Evolutionary conservation across 2,113 vertebrate species (phyloP).

Genomic region (Carassius carassius): DNA sequence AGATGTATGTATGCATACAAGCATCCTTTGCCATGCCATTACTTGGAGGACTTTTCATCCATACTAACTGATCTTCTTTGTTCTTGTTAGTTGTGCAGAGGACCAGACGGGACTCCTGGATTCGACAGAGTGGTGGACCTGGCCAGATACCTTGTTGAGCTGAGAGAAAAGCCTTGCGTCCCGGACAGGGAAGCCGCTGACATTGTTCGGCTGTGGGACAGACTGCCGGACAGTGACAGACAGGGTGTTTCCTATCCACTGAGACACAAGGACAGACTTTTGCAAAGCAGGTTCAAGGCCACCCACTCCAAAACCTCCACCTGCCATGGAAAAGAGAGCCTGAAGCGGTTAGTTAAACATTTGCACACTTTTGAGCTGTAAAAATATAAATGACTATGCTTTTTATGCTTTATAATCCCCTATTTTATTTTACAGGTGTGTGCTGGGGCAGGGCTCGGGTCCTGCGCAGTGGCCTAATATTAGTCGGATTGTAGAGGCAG

Average conservation of each 20-base stretch:
- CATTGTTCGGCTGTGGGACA: background rate
- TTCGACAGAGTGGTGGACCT: conserved; percentile 6
- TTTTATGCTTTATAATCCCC: background rate
- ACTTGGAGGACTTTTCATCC: background rate
- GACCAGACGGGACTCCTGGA: background rate
- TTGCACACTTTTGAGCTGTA: background rate
- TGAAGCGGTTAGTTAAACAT: background rate
- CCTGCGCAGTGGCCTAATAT: background rate
- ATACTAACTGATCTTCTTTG: background rate
- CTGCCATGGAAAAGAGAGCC: conserved; percentile 1
- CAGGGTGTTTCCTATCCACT: background rate
- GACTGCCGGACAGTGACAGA: conserved; percentile 3
- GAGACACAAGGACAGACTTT: background rate
- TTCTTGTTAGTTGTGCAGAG: conserved; percentile 5
- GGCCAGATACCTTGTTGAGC: background rate
- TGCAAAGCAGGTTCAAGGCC: conserved; percentile 18
- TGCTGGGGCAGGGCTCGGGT: background rate
- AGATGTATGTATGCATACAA: conserved; percentile 2
- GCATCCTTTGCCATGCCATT: background rate
- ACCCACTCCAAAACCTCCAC: background rate
- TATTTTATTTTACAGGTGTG: conserved; percentile 1
- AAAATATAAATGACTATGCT: background rate
- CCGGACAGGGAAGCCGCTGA: background rate
- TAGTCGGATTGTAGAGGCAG: background rate
- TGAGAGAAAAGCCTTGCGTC: background rate